phyloP scores from a whole-genome alignment of 2,888 invertebrate genomes.

The Drosophila falleni region DNA sequence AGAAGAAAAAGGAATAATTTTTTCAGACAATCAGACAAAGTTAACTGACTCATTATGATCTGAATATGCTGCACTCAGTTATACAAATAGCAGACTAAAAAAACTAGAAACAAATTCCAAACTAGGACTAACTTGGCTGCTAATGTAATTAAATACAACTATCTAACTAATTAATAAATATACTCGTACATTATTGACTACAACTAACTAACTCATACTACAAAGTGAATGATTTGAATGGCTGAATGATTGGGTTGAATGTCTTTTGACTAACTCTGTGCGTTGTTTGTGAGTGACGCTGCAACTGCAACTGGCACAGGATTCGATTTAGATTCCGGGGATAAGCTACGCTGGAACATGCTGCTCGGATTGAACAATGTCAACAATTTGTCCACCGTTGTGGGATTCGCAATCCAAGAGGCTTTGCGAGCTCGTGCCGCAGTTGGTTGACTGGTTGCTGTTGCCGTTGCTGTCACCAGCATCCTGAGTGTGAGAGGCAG shows the following conservation, averaged over 20 bases:
- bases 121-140: not conserved
- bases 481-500: slow-evolving; percentile 23
- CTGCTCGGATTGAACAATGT: slow-evolving; percentile 89
- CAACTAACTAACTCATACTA: not conserved
- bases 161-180: not conserved
- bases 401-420: slow-evolving; percentile 88
- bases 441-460: slow-evolving; percentile 1
- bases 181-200: not conserved
- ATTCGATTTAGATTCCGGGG: slow-evolving; percentile 70
- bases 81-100: not conserved
- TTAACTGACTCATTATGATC: no score
- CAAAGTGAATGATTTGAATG: slow-evolving; percentile 1
- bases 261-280: slow-evolving; percentile 60
- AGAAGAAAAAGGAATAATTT: not conserved
- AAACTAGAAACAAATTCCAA: not conserved
- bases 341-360: slow-evolving; percentile 87
- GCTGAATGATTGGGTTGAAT: not conserved
- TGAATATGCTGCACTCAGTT: not conserved
- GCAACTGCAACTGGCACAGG: slow-evolving; percentile 17
- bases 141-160: not conserved
- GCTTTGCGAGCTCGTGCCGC: slow-evolving; percentile 86
- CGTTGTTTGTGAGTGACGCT: slow-evolving; percentile 44
- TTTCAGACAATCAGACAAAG: not conserved
- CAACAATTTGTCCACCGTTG: slow-evolving; percentile 88
- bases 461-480: slow-evolving; percentile 1